Base-by-base conservation (phyloP, 2,888 invertebrate genomes). In the Eristalis intricaria region DNA sequence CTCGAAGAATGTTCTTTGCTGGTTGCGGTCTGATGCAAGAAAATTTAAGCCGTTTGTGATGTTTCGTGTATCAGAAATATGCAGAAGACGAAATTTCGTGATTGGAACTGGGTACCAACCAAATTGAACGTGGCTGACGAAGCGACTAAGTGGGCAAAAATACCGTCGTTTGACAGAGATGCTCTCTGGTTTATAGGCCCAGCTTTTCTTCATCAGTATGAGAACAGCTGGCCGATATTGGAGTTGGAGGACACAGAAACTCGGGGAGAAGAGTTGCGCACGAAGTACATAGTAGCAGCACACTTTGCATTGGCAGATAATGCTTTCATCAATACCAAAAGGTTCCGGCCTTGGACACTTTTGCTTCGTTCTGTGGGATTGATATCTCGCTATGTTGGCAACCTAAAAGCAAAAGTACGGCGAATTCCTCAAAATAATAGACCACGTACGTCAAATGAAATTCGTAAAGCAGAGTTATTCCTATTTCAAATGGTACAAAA, bases 21-120 rank as follows among this genome's bases (percentile, higher is more conserved):
- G 74, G 74, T 38, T 74, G 19, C 50, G n/a, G 15, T n/a, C 43
- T 13, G 35, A 65, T 22, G 50, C 74, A 19, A 65, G 50, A 23
- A 60, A 26, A 23, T 60, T 23, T 60, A 60, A 60, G 19, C 26
- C 23, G 11, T 38, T 38, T 35, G 38, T 38, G 10, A 35, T n/a
- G 19, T 64, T 64, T n/a, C 35, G 35, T 15, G 8, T 35, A 32
- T 3, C 35, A n/a, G 29, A 64, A 32, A 64, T 64, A 19, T 19
- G 4, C 29, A 38, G 1, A 64, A n/a, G 32, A 38, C 22, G n/a
- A 64, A 29, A n/a, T n/a, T 19, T 11, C 2, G 22, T 2, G 5
- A 38, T 1, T 64, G 38, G 64, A 38, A 35, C 19, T 38, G 22
- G 32, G 22, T 64, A 11, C 38, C 35, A 13, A 64, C 35, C n/a